A percentile compares a stretch with the other conserved stretches of the same genome.
Conservation (phyloP, 2,888 invertebrate species). For the Zaprionus lineosus region DNA sequence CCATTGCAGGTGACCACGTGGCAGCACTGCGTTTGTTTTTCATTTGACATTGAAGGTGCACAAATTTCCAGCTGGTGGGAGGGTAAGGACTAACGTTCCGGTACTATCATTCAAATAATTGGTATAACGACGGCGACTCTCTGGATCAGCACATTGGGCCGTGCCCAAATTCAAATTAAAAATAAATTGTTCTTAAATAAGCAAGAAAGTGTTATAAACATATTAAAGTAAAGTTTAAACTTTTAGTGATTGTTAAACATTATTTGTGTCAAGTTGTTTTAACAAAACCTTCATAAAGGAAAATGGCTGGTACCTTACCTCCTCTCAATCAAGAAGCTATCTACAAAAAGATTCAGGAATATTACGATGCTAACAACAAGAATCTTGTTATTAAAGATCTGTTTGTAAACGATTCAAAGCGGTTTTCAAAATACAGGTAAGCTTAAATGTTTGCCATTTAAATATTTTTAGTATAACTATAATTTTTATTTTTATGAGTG, state of each 20-base stretch:
- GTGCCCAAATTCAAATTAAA: slow-evolving; percentile 44
- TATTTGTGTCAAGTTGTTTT: slow-evolving; percentile 55
- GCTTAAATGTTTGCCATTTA: slow-evolving; percentile 17
- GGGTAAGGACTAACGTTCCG: slow-evolving; percentile 62
- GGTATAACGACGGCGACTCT: slow-evolving; percentile 58
- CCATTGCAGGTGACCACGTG: slow-evolving; percentile 59
- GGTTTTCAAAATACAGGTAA: slow-evolving; percentile 96
- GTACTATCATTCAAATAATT: slow-evolving; percentile 38
- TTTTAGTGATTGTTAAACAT: slow-evolving; percentile 49
- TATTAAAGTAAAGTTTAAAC: slow-evolving; percentile 61
- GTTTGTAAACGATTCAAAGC: slow-evolving; percentile 90
- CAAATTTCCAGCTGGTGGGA: slow-evolving; percentile 63
- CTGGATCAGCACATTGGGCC: slow-evolving; percentile 50
- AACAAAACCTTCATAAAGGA: slow-evolving; percentile 51
- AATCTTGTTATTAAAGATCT: slow-evolving; percentile 92
- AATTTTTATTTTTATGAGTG: too few species aligned
- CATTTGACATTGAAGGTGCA: slow-evolving; percentile 82
- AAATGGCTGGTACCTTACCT: slow-evolving; percentile 81
- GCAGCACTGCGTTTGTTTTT: slow-evolving; percentile 79
- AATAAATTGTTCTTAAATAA: slow-evolving; percentile 15
- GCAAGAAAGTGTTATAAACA: slow-evolving; percentile 11
- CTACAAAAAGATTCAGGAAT: slow-evolving; percentile 90
- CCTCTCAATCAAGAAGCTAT: slow-evolving; percentile 87
- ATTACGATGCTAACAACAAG: slow-evolving; percentile 88
- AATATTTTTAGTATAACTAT: too few species aligned